Base-by-base conservation (phyloP, 1,140 invertebrate genomes). In the Campoletis sonorensis region DNA sequence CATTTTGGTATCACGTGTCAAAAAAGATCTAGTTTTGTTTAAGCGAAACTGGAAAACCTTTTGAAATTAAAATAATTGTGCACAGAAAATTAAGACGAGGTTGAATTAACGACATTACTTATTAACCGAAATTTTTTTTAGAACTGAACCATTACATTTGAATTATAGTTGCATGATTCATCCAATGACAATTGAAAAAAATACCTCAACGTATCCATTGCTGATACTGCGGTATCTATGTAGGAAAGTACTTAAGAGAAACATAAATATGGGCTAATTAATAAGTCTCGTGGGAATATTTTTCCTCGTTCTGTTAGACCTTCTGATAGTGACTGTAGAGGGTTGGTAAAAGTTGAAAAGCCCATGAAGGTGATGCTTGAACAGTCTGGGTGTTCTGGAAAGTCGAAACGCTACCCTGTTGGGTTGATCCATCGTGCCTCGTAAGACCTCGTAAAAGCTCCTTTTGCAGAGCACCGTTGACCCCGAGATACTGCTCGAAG, bases 271-370 rank as follows among this genome's bases (percentile, higher is more conserved):
- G 51, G 21, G 61, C 61, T 64, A 64, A 64, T 64, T 21, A 18
- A 72, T 26, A 58, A 77, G 61, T 67, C 61, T 23, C n/a, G 21
- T 40, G n/a, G 37, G 58, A 37, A 78, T 67, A 7, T 23, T 71
- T 73, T 33, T 70, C 30, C 11, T 64, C 23, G 27, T n/a, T 30
- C 33, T 51, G 64, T 76, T 80, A 91, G 95, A 97, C 96, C 96
- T 97, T 97, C 93, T 96, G 96, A 88, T 96, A 96, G 89, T 95
- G 94, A 90, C 95, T 95, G 93, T 96, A 96, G 85, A 97, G 93
- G 85, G 95, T 95, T 84, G 96, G 96, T 89, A 96, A 94, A 81
- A 96, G 94, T 93, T 97, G 96, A 92, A 96, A 97, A 89, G 95
- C 95, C 96, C 96, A 96, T 40, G 94, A 93, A 84, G 95, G 94